Evolutionary conservation across 2,797 vertebrate genomes (phyloP).

Genomic region (Rhinophrynus dorsalis): DNA sequence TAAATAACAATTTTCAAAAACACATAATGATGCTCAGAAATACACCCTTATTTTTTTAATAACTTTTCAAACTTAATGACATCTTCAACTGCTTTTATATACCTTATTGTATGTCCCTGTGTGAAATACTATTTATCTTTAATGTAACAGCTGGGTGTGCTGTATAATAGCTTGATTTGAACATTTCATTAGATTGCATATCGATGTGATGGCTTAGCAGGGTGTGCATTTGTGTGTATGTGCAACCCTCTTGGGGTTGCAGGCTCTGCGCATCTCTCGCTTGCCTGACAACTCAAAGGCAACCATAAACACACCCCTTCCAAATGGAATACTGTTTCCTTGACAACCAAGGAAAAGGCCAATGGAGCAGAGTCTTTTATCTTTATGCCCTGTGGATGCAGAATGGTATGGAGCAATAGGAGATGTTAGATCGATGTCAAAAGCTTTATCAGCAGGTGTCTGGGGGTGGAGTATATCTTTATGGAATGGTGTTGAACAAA

Average conservation of each 20-base stretch:
- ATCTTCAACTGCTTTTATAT: neutral
- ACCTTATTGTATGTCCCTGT: neutral
- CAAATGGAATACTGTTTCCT: conserved; percentile 41
- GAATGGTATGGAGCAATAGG: conserved; percentile 12
- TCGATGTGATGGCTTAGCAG: conserved; percentile 24
- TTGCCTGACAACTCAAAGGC: conserved; percentile 35
- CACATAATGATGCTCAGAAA: neutral
- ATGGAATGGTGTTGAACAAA: neutral
- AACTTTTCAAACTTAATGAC: neutral
- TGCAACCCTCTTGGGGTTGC: conserved; percentile 33
- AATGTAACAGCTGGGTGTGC: neutral
- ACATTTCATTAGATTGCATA: conserved; percentile 32
- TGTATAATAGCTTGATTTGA: conserved; percentile 19
- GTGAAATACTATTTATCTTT: conserved; percentile 4
- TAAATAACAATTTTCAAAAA: neutral
- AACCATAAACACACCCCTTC: conserved; percentile 32
- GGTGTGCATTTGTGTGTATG: too few species aligned
- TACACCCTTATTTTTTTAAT: neutral
- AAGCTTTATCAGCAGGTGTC: conserved; percentile 13
- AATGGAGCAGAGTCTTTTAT: conserved; percentile 39
- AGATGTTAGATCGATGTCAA: conserved; percentile 27
- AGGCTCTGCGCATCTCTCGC: conserved; percentile 24
- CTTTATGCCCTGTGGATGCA: conserved; percentile 39
- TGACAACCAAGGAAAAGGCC: conserved; percentile 34
- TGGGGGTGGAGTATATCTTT: conserved; percentile 6